These are phyloP conservation scores for Bradypus variegatus DNA, from an alignment of 2,797 vertebrate species.

Conservation along the genomic window DNA sequence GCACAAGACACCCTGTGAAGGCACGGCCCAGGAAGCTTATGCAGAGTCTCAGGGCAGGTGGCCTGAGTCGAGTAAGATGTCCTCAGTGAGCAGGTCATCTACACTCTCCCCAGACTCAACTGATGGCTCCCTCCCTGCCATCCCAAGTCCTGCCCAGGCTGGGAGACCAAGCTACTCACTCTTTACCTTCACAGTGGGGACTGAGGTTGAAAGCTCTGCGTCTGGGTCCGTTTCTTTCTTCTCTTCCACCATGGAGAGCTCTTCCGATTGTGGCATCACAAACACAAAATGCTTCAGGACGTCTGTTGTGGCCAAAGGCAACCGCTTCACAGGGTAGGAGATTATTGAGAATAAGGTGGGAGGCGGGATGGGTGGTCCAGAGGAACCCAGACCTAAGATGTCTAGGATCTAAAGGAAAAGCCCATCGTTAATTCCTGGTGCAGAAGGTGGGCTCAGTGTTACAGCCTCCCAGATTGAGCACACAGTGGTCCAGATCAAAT, in stretches of 20 bases:
- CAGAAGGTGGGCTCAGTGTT: no score
- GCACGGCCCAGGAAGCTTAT: accelerated
- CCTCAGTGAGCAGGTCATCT: neutral
- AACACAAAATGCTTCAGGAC: conserved; percentile 77
- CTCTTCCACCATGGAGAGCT: conserved; percentile 50
- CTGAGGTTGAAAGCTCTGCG: neutral
- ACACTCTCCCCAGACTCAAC: no score
- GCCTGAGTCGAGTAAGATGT: neutral
- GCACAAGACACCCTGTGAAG: neutral
- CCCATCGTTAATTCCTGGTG: neutral
- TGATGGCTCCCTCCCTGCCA: neutral
- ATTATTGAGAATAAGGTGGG: conserved; percentile 78
- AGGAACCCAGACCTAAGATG: conserved; percentile 77
- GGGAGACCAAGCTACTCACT: neutral
- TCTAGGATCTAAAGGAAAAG: conserved; percentile 79
- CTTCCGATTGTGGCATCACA: conserved; percentile 60
- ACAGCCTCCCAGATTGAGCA: neutral
- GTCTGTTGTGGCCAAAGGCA: conserved; percentile 34
- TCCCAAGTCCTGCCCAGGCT: neutral
- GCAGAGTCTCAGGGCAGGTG: neutral
- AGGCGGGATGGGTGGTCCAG: conserved; percentile 76
- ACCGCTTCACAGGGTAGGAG: conserved; percentile 74
- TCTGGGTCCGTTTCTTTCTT: conserved; percentile 68
- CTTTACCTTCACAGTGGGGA: conserved; percentile 67
- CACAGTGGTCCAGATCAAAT: no score